Conservation (phyloP, 2,113 vertebrate genomes). For the Empidonax alnorum region DNA sequence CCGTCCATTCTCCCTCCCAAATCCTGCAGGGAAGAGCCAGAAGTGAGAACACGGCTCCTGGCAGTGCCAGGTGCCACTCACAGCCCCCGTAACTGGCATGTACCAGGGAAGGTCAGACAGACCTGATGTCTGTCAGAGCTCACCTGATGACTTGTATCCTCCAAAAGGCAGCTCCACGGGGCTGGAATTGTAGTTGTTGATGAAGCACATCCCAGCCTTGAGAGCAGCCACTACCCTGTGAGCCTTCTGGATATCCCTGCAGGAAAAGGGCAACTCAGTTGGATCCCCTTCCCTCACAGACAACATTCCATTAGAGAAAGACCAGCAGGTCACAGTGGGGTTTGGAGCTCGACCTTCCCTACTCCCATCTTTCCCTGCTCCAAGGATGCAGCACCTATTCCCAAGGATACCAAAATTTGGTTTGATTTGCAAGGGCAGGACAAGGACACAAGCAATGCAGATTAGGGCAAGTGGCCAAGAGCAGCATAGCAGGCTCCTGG, state of each 20-base stretch:
- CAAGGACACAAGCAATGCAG: background rate
- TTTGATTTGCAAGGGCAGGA: background rate
- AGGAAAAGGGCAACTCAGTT: background rate
- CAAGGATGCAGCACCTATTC: background rate
- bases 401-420: background rate
- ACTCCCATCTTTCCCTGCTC: background rate
- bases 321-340: background rate
- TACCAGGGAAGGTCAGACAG: background rate
- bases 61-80: background rate
- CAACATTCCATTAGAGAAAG: background rate
- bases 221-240: slow-evolving; percentile 88
- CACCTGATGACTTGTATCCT: slow-evolving; percentile 96
- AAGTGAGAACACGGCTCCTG: background rate
- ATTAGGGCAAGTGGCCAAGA: background rate
- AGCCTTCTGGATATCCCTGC: slow-evolving; percentile 90
- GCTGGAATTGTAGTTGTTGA: slow-evolving; percentile 94
- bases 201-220: slow-evolving; percentile 92
- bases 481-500: background rate
- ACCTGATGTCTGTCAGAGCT: too few species aligned
- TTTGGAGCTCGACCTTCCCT: background rate
- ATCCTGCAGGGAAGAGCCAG: slow-evolving; percentile 76
- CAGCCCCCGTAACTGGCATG: background rate
- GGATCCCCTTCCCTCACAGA: background rate
- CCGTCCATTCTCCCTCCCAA: slow-evolving; percentile 92
- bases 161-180: slow-evolving; percentile 92